These are phyloP conservation scores for Lottia gigantea DNA, from an alignment of 2,888 invertebrate species.

Conservation along the genomic window DNA sequence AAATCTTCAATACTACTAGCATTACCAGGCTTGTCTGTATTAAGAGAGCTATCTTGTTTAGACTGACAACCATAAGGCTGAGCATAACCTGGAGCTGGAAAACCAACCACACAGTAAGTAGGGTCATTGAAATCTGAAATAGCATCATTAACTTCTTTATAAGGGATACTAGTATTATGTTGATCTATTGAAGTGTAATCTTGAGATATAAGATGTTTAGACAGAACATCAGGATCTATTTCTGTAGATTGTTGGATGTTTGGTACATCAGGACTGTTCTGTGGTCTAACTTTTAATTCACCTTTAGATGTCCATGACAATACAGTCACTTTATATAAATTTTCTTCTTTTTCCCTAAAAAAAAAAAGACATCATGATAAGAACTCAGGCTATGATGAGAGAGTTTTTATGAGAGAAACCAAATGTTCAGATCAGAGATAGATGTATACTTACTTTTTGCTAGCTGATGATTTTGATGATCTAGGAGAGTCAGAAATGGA, in stretches of 20 bases:
- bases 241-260: not conserved
- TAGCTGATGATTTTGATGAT: not conserved
- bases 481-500: not conserved
- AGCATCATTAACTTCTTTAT: conserved; percentile 19
- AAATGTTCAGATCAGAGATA: no score
- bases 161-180: conserved; percentile 13
- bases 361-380: not conserved
- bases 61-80: not conserved
- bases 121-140: not conserved
- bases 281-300: conserved; percentile 13
- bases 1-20: not conserved
- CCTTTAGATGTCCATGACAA: conserved; percentile 33
- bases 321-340: conserved; percentile 37
- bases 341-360: conserved; percentile 24
- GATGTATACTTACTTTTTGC: not conserved
- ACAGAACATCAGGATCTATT: not conserved
- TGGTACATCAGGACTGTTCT: conserved; percentile 5
- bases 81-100: not conserved
- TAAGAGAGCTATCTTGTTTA: not conserved
- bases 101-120: not conserved
- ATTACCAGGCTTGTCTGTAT: not conserved
- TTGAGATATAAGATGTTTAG: not conserved
- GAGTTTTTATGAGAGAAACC: no score
- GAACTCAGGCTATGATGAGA: no score
- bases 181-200: not conserved